Conservation (phyloP, 2,888 invertebrate genomes). For the Caenorhabditis doughertyi region DNA sequence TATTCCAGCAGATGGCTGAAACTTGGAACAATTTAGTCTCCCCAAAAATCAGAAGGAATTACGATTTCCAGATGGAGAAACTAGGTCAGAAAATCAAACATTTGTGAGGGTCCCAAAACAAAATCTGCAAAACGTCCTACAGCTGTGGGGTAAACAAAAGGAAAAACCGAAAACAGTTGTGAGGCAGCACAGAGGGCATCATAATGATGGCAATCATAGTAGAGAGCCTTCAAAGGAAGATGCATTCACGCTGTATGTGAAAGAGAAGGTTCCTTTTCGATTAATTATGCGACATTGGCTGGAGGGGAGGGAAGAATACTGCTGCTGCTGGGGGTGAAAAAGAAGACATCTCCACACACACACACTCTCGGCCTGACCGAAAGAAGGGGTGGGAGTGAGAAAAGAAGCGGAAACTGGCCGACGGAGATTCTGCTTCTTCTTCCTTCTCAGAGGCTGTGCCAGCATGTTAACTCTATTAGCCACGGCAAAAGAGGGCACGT, state of each 20-base stretch:
- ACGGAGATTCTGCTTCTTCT: conserved; percentile 20
- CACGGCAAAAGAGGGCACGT: neutral
- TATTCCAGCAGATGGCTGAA: no score
- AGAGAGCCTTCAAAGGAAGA: neutral
- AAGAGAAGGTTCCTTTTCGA: conserved; percentile 14
- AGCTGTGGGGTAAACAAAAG: neutral
- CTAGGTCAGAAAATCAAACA: conserved; percentile 1
- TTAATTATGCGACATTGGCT: conserved; percentile 48
- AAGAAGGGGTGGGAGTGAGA: conserved; percentile 1
- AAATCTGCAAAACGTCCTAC: conserved; percentile 1
- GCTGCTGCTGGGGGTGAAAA: no score
- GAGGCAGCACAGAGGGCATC: conserved; percentile 7
- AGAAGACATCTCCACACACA: neutral
- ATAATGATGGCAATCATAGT: conserved; percentile 51
- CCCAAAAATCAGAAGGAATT: no score
- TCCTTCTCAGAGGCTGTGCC: neutral
- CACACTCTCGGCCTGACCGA: conserved; percentile 10
- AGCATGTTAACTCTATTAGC: conserved; percentile 55
- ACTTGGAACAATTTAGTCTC: no score
- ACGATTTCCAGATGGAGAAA: no score
- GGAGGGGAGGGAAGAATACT: neutral
- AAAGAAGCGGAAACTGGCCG: conserved; percentile 24
- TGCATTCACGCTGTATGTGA: neutral
- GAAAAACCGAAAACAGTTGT: conserved; percentile 2
- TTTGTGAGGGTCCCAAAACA: neutral